Evolutionary conservation across 2,888 invertebrate genomes (phyloP).

Genomic region (Tribolium freemani): DNA sequence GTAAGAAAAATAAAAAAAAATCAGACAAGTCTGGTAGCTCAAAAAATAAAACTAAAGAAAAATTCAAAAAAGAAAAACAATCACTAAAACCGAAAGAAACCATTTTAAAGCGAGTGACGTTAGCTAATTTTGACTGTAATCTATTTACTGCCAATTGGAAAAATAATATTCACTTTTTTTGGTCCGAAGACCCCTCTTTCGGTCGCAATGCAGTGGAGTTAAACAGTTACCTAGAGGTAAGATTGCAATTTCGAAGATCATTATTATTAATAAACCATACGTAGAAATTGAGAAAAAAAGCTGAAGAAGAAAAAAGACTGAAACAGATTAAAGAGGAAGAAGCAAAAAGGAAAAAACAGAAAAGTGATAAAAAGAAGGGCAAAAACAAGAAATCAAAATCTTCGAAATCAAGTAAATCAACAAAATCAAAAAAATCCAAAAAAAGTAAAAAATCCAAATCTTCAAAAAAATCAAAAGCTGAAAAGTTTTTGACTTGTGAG

Average conservation of each 20-base stretch:
- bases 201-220: constrained; percentile 59
- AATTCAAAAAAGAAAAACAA: background rate
- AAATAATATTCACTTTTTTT: constrained; percentile 72
- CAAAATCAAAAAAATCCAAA: constrained; percentile 10
- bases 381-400: constrained; percentile 17
- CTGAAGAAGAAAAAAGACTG: constrained; percentile 8
- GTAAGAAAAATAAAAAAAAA: constrained; percentile 35
- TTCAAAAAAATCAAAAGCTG: constrained; percentile 52
- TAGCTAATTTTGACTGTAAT: constrained; percentile 70
- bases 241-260: background rate
- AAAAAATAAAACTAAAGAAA: constrained; percentile 3
- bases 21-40: constrained; percentile 11
- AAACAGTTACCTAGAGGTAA: constrained; percentile 61
- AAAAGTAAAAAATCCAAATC: constrained; percentile 19
- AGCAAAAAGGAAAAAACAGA: constrained; percentile 53
- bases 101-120: constrained; percentile 61
- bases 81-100: constrained; percentile 51
- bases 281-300: constrained; percentile 8
- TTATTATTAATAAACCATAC: too few species aligned
- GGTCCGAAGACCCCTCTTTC: constrained; percentile 68
- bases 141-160: constrained; percentile 71
- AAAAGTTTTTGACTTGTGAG: constrained; percentile 66
- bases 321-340: constrained; percentile 6
- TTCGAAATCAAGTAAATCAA: constrained; percentile 18
- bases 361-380: constrained; percentile 59